These are phyloP conservation scores for Pyrgus malvae DNA, from an alignment of 2,888 invertebrate species.

Conservation along the genomic window DNA sequence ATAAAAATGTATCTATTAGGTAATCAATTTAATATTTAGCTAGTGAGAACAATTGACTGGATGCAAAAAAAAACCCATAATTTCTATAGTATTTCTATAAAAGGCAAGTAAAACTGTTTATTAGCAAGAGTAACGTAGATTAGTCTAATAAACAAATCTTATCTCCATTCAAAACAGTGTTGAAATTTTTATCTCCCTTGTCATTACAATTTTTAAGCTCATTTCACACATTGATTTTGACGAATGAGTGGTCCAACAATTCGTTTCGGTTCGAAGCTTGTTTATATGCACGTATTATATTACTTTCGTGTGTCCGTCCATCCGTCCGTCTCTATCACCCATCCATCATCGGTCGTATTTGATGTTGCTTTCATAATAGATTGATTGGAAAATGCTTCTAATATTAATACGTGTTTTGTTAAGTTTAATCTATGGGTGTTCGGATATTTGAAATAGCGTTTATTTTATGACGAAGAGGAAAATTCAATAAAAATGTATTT, in stretches of 20 bases:
- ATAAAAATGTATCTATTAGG: too few relatives aligned
- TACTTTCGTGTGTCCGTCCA: slow-evolving; percentile 7
- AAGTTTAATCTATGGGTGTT: too few relatives aligned
- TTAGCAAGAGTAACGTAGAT: too few relatives aligned
- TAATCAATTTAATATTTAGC: too few relatives aligned
- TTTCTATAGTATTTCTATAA: too few relatives aligned
- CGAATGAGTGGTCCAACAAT: slow-evolving; percentile 11
- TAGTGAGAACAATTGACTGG: too few relatives aligned
- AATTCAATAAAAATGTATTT: too few relatives aligned
- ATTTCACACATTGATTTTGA: slow-evolving; percentile 20
- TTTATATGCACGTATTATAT: slow-evolving; percentile 7
- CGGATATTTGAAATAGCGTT: too few relatives aligned
- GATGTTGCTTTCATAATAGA: slow-evolving; percentile 8
- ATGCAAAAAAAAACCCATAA: too few relatives aligned
- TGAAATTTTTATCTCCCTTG: slow-evolving; percentile 3
- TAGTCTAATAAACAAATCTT: too few relatives aligned
- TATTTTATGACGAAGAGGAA: too few relatives aligned
- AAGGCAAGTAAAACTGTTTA: too few relatives aligned
- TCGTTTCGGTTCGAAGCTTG: slow-evolving; percentile 5
- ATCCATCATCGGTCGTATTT: slow-evolving; percentile 15
- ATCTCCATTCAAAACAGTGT: background rate
- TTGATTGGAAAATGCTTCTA: slow-evolving; percentile 3
- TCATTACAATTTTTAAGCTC: slow-evolving; percentile 14
- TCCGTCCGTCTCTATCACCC: background rate
- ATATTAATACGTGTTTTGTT: background rate